Percentiles rank a stretch among this genome's conserved stretches.
Conservation (phyloP, 2,113 vertebrate species). For the Malurus melanocephalus region DNA sequence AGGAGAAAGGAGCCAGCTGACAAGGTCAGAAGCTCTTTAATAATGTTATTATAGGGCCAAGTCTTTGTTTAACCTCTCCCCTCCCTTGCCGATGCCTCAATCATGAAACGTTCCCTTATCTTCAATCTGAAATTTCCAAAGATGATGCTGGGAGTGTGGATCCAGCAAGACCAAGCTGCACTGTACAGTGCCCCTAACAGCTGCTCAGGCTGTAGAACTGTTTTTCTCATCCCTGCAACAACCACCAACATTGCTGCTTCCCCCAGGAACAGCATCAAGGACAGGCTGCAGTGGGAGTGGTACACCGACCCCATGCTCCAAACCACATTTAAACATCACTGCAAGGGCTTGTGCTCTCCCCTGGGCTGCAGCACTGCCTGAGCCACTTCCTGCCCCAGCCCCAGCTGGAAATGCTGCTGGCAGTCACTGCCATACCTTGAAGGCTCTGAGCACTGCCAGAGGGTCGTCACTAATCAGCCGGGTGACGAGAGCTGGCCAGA, state of each 20-base stretch:
- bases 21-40: neutral
- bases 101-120: accelerated
- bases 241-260: neutral
- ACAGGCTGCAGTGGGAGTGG: neutral
- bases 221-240: neutral
- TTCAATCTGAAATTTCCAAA: neutral
- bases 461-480: constrained; percentile 87
- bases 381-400: neutral
- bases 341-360: neutral
- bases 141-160: neutral
- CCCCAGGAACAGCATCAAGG: neutral
- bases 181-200: neutral
- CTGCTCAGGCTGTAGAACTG: neutral
- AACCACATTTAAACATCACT: neutral
- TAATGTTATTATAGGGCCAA: neutral
- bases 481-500: constrained; percentile 86
- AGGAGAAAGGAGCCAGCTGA: neutral
- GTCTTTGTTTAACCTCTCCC: neutral
- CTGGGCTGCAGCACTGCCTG: neutral
- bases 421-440: constrained; percentile 75
- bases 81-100: neutral
- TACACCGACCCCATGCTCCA: neutral
- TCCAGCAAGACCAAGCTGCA: neutral
- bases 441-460: constrained; percentile 85
- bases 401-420: neutral